A percentile compares a stretch with the other conserved stretches of the same genome.
phyloP scores from a whole-genome alignment of 2,797 vertebrate species.

The Poeciliopsis turneri region DNA sequence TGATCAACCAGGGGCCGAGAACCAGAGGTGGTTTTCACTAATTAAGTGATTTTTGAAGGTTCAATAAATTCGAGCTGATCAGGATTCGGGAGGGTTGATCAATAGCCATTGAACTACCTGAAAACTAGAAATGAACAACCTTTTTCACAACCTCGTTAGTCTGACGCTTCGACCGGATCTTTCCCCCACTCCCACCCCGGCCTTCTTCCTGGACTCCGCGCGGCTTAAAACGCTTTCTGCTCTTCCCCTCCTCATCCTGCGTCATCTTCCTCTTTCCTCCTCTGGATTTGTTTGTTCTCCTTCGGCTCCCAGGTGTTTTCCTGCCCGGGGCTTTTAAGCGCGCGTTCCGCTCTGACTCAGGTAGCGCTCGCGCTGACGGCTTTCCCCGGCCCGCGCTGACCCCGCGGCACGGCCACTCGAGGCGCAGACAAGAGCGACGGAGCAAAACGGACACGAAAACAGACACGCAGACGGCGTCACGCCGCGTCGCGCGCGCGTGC shows the following conservation, averaged over 20 bases:
- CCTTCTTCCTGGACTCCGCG: constrained; percentile 58
- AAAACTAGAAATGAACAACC: background rate
- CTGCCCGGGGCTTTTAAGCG: constrained; percentile 55
- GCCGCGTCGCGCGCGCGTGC: constrained; percentile 5
- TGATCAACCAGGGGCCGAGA: background rate
- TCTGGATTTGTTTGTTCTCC: constrained; percentile 76
- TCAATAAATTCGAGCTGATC: background rate
- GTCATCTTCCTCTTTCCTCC: constrained; percentile 73
- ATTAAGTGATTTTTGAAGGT: background rate
- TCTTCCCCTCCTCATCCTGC: constrained; percentile 64
- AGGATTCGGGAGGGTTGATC: background rate
- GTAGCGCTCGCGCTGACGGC: constrained; percentile 44
- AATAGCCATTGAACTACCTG: background rate
- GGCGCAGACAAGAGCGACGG: background rate
- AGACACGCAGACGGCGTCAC: constrained; percentile 20
- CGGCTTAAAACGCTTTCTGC: constrained; percentile 57
- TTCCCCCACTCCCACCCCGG: constrained; percentile 3
- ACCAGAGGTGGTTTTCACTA: background rate
- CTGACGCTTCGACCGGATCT: constrained; percentile 44
- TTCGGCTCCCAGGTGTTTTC: constrained; percentile 79
- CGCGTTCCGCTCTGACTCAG: constrained; percentile 77
- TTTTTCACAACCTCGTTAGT: constrained; percentile 18
- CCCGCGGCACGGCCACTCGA: too few species aligned
- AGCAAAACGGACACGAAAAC: constrained; percentile 13
- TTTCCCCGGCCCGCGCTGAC: constrained; percentile 32